Base-by-base conservation (phyloP, 2,888 invertebrate genomes). In the Tanytarsus gracilentus region DNA sequence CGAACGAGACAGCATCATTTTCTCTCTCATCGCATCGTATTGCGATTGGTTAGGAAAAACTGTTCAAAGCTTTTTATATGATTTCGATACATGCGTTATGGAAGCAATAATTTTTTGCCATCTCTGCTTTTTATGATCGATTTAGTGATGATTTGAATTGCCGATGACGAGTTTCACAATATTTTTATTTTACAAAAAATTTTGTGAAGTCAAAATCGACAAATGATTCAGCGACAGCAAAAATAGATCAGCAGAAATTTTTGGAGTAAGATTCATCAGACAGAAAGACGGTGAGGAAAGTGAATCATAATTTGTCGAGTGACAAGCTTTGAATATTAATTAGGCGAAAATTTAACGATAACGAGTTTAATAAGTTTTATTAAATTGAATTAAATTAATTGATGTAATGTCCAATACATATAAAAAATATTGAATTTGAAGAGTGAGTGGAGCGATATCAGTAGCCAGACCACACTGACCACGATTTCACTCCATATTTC, bases 401-500 rank as follows among this genome's bases (percentile, higher is more conserved):
- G 21, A 44, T 18, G 44, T 9, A 44, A 21, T 18, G 44, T 6
- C 23, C 21, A 33, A 52, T 55, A 39, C 39, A 44, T 40, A 40
- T 6, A 40, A 21, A 44, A 55, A 36, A 25, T 18, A 40, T 40
- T 55, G 25, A 40, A 26, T 40, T 55, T 55, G 55, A 55, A 55
- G 55, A n/a, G n/a, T n/a, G n/a, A n/a, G n/a, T n/a, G n/a, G n/a
- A n/a, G n/a, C n/a, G n/a, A 39, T 55, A 55, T 55, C 55, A 55
- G 55, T 55, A 55, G 55, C 55, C 8, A 44, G 27, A 55, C 55
- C 55, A 39, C 55, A 55, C 6, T 11, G 40, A 55, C 55, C 39
- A 27, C 55, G 55, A 55, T 55, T 55, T 11, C 39, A 29, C 25
- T 51, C 14, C 7, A 49, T n/a, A 26, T 40, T 27, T 40, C 16